Percentiles rank a stretch among this genome's conserved stretches.
These are phyloP conservation scores for Steatocranus sp. DNA, from an alignment of 2,797 vertebrate species.

Conservation along the genomic window DNA sequence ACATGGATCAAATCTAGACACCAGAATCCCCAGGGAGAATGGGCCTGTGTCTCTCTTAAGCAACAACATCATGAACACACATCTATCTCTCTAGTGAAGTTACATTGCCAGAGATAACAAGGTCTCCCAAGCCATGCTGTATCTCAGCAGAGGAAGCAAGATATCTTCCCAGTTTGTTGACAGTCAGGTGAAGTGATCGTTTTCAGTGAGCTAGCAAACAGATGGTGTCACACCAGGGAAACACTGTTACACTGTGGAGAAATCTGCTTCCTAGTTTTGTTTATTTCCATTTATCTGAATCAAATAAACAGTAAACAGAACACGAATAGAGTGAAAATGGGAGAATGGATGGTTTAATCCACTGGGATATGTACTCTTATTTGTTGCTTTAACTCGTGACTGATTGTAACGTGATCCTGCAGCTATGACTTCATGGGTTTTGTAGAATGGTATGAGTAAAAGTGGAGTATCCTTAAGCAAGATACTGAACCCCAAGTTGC, in stretches of 20 bases:
- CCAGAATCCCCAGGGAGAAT: slow-evolving; percentile 4
- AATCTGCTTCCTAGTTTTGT: slow-evolving; percentile 9
- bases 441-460: background rate
- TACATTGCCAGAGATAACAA: slow-evolving; percentile 41
- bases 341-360: background rate
- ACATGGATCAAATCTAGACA: slow-evolving; percentile 37
- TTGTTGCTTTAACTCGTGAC: background rate
- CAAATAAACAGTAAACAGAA: slow-evolving; percentile 8
- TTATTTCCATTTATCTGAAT: slow-evolving; percentile 20
- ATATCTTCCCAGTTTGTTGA: slow-evolving; percentile 25
- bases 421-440: background rate
- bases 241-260: slow-evolving; percentile 2
- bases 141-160: slow-evolving; percentile 15
- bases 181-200: slow-evolving; percentile 37
- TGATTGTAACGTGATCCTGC: background rate
- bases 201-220: slow-evolving; percentile 26
- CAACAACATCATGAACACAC: slow-evolving; percentile 9
- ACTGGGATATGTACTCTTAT: background rate
- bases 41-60: background rate
- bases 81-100: too few species aligned
- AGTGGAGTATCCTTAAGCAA: background rate
- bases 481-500: background rate
- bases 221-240: slow-evolving; percentile 25
- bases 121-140: slow-evolving; percentile 10
- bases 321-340: background rate